Base-by-base conservation (phyloP, 2,888 invertebrate species). In the Lepidocyrtinus sp. region DNA sequence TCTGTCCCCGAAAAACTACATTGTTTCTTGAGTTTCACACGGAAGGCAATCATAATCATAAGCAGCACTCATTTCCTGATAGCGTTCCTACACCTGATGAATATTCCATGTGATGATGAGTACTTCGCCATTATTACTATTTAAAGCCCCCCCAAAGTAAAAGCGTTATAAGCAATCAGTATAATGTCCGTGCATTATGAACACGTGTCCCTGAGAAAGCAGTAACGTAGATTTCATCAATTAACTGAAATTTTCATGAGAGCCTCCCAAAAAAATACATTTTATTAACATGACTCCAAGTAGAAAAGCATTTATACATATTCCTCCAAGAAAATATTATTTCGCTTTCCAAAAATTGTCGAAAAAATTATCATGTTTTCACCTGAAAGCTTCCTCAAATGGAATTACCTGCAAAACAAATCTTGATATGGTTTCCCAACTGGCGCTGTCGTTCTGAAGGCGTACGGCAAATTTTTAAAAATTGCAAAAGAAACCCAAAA, bases 361-460 rank as follows among this genome's bases (percentile, higher is more conserved):
- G 12, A 36, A n/a, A 9, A 64, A 64, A 64, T 75, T 80, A 80
- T 80, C 80, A 26, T 67, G 55, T 81, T 81, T 81, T 75, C 80
- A 65, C 71, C 72, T 45, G 75, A 76, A 65, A 72, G 67, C 64
- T 67, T 75, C 68, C 59, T 62, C 68, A 62, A 81, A 72, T 67
- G 76, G n/a, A n/a, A n/a, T n/a, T n/a, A 72, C 50, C 45, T 68
- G 64, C 46, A 76, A 76, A 27, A 1, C 9, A 26, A 46, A 67
- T 67, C 36, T 67, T 22, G 67, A 67, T 65, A 27, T 2, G 15
- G 3, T 64, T 64, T 26, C 25, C 5, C 15, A 64, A 64, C 9
- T 17, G 25, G 26, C 26, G 25, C 25, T 64, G 25, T 26, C n/a
- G 12, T 36, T 12, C 36, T 36, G 36, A 7, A n/a, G 5, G 36